A percentile compares a stretch with the other conserved stretches of the same genome.
Conservation (phyloP, 1,140 invertebrate genomes). For the Plutomurus gul region DNA sequence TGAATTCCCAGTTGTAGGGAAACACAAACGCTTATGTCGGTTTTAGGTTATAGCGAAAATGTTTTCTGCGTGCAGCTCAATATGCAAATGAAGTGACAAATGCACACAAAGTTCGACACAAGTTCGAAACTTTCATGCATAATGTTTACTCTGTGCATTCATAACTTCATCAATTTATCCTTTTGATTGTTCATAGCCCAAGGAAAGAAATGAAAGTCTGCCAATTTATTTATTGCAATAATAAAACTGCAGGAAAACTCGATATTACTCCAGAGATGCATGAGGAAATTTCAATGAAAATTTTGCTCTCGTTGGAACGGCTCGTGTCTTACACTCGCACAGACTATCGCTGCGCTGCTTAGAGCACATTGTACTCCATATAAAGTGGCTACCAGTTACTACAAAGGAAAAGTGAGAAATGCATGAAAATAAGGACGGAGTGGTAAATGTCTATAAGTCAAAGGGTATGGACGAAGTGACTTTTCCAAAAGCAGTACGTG, state of each 20-base stretch:
- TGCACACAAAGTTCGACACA: too few species aligned
- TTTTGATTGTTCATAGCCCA: background rate
- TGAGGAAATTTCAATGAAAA: background rate
- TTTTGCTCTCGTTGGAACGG: background rate
- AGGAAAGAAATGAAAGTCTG: background rate
- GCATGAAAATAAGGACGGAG: slow-evolving; percentile 10
- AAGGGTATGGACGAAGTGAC: background rate
- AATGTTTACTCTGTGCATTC: too few species aligned
- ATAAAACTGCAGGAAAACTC: background rate
- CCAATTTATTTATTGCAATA: background rate
- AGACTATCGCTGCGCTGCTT: too few species aligned
- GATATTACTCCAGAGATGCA: background rate
- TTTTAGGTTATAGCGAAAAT: too few species aligned
- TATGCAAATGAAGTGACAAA: too few species aligned
- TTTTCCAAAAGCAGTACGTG: background rate
- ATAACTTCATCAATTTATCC: background rate
- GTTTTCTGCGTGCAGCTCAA: too few species aligned
- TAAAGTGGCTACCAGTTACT: background rate
- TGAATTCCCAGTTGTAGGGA: too few species aligned
- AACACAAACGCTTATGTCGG: too few species aligned
- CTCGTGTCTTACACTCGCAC: too few species aligned
- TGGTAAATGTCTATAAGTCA: slow-evolving; percentile 25
- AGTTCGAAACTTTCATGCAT: too few species aligned
- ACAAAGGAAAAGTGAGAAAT: slow-evolving; percentile 14
- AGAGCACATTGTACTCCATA: too few species aligned